phyloP scores from a whole-genome alignment of 2,888 invertebrate species.

The Allacma fusca region DNA sequence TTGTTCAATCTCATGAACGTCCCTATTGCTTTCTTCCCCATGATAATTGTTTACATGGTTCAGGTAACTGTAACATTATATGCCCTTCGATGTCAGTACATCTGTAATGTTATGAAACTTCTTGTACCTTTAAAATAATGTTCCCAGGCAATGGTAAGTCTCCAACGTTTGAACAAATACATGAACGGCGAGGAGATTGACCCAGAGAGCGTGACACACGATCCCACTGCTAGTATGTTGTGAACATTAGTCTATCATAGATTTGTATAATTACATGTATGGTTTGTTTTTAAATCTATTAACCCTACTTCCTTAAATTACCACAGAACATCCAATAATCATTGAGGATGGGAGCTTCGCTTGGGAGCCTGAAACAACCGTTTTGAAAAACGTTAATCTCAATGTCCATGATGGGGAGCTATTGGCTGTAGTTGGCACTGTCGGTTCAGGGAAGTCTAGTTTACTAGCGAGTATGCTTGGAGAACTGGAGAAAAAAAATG shows the following conservation, averaged over 20 bases:
- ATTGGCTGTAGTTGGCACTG: slow-evolving; percentile 80
- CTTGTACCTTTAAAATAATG: no score
- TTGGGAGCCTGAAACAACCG: slow-evolving; percentile 76
- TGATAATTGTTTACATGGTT: slow-evolving; percentile 90
- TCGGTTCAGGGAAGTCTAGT: slow-evolving; percentile 90
- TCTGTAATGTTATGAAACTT: no score
- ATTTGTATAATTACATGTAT: no score
- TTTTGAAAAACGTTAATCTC: slow-evolving; percentile 79
- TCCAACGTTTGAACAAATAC: slow-evolving; percentile 89
- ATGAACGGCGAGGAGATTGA: slow-evolving; percentile 91
- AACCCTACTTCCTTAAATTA: no score
- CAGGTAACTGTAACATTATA: slow-evolving; percentile 71
- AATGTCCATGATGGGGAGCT: slow-evolving; percentile 73
- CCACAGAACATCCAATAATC: slow-evolving; percentile 77
- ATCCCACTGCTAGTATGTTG: slow-evolving; percentile 75
- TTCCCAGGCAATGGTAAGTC: slow-evolving; percentile 84
- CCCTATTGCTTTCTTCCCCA: slow-evolving; percentile 78
- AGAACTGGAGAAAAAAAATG: slow-evolving; percentile 87
- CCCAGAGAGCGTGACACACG: slow-evolving; percentile 78
- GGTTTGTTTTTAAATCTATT: no score
- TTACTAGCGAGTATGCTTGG: slow-evolving; percentile 85
- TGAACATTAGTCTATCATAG: background rate
- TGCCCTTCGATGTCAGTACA: slow-evolving; percentile 6
- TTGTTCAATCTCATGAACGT: slow-evolving; percentile 97
- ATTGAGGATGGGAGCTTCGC: slow-evolving; percentile 87